Base-by-base conservation (phyloP, 1,140 invertebrate genomes). In the Acromyrmex charruanus region DNA sequence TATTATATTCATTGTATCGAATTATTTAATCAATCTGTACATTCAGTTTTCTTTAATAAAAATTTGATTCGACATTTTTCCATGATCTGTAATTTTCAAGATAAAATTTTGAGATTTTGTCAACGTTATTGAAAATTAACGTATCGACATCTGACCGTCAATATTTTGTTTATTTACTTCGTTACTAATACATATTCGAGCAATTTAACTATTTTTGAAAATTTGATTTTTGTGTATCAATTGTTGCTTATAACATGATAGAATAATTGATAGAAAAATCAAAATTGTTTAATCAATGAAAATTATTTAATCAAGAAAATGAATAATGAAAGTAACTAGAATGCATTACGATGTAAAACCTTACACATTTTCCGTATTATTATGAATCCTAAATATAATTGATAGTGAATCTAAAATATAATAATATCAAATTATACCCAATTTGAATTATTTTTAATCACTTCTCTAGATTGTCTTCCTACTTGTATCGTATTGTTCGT, bases 331-430 rank as follows among this genome's bases (percentile, higher is more conserved):
- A 55, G 53, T 28, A 74, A 79, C n/a, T 49, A 12, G 25, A 74
- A 39, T 65, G 88, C 58, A 72, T 88, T 86, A 86, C 16, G 16
- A 18, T 14, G 7, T 51, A 51, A 16, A 51, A 44, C 2, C 9
- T 44, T 61, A 74, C 55, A 74, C 55, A 69, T 75, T 63, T 58
- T 72, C 58, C 71, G 53, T 39, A 10, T 2, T 12, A 44, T 44
- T 44, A 10, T 44, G 9, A 44, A 44, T 44, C 3, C 10, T 44
- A 44, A 44, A 25, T 25, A 25, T 25, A 25, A 25, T 25, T 25
- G 25, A 25, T 25, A 25, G 1, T 25, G 25, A 25, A 25, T 25
- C 25, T 25, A 25, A 25, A 25, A 25, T 25, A 25, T 25, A 10
- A 39, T 39, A 39, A 39, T 39, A 39, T 39, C 35, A 0, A 39